Conservation (phyloP, 2,888 invertebrate species). For the Acanthoscelides obtectus region DNA sequence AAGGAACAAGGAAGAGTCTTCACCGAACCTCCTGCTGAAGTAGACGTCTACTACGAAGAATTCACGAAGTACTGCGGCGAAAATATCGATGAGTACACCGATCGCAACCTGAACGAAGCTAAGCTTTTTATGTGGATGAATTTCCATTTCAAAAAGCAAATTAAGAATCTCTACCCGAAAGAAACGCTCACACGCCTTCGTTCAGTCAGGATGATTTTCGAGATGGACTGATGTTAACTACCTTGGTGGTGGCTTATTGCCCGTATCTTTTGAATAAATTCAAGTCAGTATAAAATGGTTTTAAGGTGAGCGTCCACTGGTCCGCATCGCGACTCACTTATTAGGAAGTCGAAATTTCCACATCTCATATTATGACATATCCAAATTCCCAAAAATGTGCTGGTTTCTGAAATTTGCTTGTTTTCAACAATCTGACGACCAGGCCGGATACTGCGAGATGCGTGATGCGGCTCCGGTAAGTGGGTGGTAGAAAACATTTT, state of each 20-base stretch:
- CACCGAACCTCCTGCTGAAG: neutral
- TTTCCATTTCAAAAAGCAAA: conserved; percentile 42
- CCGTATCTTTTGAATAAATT: conserved; percentile 52
- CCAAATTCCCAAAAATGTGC: no score
- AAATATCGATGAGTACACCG: neutral
- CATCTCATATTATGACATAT: no score
- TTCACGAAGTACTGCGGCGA: conserved; percentile 15
- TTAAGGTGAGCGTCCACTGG: no score
- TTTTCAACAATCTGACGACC: no score
- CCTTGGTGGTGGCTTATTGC: conserved; percentile 55
- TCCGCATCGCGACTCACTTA: no score
- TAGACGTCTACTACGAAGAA: conserved; percentile 29
- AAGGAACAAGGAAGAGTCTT: conserved; percentile 43
- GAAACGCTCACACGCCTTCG: conserved; percentile 33
- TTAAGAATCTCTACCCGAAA: conserved; percentile 46
- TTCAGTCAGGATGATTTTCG: conserved; percentile 35
- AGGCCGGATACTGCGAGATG: no score
- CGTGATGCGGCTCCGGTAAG: no score
- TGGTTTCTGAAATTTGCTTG: no score
- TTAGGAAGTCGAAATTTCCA: no score
- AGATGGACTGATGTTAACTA: conserved; percentile 51
- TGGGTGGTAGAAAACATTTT: no score
- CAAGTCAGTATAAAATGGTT: conserved; percentile 11
- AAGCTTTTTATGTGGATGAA: conserved; percentile 47
- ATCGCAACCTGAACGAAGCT: conserved; percentile 30